Evolutionary conservation across 2,797 vertebrate species (phyloP).

Genomic region (Sarcoramphus papa): DNA sequence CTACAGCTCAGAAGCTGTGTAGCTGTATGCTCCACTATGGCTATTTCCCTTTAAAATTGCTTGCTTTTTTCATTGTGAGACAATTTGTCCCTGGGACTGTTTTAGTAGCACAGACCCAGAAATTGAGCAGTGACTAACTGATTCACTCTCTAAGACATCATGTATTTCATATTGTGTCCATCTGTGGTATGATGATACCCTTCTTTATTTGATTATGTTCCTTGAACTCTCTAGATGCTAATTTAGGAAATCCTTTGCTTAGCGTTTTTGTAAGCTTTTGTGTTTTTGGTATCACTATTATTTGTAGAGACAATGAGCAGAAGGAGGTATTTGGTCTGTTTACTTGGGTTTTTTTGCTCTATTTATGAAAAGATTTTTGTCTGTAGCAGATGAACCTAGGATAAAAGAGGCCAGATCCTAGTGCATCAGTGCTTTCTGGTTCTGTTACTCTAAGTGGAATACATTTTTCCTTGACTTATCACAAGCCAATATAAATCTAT

Average conservation of each 20-base stretch:
- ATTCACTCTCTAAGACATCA: not conserved
- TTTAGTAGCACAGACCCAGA: not conserved
- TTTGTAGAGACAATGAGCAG: not conserved
- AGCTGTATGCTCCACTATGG: rapidly evolving
- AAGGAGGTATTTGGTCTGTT: not conserved
- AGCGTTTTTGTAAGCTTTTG: not conserved
- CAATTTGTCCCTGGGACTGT: not conserved
- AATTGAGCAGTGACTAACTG: not conserved
- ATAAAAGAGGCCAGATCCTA: not conserved
- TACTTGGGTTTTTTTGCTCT: not conserved
- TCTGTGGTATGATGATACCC: not conserved
- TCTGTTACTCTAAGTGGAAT: not conserved
- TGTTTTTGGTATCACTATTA: not conserved
- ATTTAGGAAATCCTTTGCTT: not conserved
- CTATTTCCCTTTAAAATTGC: not conserved
- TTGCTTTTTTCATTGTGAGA: not conserved
- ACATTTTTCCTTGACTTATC: not conserved
- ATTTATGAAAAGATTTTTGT: not conserved
- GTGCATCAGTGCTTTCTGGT: not conserved
- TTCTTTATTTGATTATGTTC: not conserved
- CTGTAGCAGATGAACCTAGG: not conserved
- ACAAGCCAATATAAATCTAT: not conserved
- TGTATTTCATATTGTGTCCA: not conserved
- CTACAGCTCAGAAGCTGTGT: not conserved
- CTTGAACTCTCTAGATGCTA: not conserved